A percentile compares a stretch with the other conserved stretches of the same genome.
Conservation (phyloP, 2,113 vertebrate genomes). For the Syngnathoides biaculeatus region DNA sequence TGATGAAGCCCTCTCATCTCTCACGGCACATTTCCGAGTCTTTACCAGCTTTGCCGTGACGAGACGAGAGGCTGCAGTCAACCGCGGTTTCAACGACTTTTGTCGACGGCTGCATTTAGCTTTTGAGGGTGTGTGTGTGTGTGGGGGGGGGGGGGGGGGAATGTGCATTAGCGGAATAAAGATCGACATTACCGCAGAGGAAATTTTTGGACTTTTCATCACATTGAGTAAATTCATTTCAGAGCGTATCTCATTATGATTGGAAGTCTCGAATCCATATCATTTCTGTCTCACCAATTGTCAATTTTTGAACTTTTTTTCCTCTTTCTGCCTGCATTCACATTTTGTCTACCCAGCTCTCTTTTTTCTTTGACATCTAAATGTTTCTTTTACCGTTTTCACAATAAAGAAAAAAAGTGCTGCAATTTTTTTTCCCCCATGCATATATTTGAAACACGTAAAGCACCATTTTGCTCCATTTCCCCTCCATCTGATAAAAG, state of each 20-base stretch:
- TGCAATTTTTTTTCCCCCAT: background rate
- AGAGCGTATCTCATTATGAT: conserved; percentile 33
- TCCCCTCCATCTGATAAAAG: background rate
- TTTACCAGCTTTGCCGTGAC: background rate
- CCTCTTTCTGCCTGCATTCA: background rate
- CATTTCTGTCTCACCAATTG: conserved; percentile 14
- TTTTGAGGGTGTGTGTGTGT: no score
- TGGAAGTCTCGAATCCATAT: conserved; percentile 3
- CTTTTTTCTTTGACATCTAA: conserved; percentile 7
- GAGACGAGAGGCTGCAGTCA: background rate
- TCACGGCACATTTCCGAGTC: conserved; percentile 10
- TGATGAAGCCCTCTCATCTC: conserved; percentile 12
- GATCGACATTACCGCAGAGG: conserved; percentile 6
- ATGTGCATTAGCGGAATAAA: conserved; percentile 4
- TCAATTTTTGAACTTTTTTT: no score
- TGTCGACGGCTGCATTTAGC: background rate
- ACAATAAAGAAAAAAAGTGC: conserved; percentile 1
- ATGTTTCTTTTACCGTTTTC: conserved; percentile 31
- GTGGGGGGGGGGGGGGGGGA: no score
- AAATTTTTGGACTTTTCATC: conserved; percentile 9
- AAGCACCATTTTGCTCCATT: background rate
- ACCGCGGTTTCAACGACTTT: background rate
- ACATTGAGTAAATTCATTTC: conserved; percentile 26
- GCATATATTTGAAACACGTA: background rate
- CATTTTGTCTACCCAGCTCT: background rate